Percentiles rank a stretch among this genome's conserved stretches.
These are phyloP conservation scores for Lasaia peninsularis DNA, from an alignment of 1,140 invertebrate genomes.

Conservation along the genomic window DNA sequence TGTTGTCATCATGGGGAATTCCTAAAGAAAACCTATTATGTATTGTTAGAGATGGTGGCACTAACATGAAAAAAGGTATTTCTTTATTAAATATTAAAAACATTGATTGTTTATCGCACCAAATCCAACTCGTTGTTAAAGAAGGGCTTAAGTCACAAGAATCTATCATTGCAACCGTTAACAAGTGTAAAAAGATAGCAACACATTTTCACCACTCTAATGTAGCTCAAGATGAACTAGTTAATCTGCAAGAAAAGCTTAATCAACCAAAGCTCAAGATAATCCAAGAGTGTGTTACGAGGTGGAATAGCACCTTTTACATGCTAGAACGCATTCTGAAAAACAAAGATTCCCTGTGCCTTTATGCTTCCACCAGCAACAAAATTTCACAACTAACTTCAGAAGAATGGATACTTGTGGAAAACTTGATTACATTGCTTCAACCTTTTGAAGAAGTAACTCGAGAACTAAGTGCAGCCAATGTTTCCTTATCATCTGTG, in stretches of 20 bases:
- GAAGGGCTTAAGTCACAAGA: slow-evolving; percentile 28
- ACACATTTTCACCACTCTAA: slow-evolving; percentile 27
- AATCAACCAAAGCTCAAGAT: slow-evolving; percentile 29
- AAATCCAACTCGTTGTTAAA: slow-evolving; percentile 27
- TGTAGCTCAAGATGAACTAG: slow-evolving; percentile 27
- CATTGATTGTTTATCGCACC: slow-evolving; percentile 24
- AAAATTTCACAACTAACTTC: slow-evolving; percentile 28
- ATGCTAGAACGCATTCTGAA: slow-evolving; percentile 27
- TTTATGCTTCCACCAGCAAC: slow-evolving; percentile 30
- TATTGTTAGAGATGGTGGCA: slow-evolving; percentile 33
- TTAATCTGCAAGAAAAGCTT: slow-evolving; percentile 26
- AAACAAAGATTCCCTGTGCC: slow-evolving; percentile 26
- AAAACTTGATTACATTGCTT: slow-evolving; percentile 28
- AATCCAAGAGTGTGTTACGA: slow-evolving; percentile 22
- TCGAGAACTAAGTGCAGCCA: slow-evolving; percentile 29
- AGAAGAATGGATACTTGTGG: slow-evolving; percentile 30
- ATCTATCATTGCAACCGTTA: slow-evolving; percentile 23
- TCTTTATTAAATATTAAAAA: slow-evolving; percentile 22
- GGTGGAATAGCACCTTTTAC: slow-evolving; percentile 25
- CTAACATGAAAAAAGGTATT: slow-evolving; percentile 38
- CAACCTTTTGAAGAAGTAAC: slow-evolving; percentile 35
- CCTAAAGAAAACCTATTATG: slow-evolving; percentile 36
- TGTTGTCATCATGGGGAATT: slow-evolving; percentile 34
- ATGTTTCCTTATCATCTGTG: slow-evolving; percentile 30
- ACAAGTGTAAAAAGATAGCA: slow-evolving; percentile 29